Conservation (phyloP, 2,888 invertebrate species). For the Tromatobia lineatoria region DNA sequence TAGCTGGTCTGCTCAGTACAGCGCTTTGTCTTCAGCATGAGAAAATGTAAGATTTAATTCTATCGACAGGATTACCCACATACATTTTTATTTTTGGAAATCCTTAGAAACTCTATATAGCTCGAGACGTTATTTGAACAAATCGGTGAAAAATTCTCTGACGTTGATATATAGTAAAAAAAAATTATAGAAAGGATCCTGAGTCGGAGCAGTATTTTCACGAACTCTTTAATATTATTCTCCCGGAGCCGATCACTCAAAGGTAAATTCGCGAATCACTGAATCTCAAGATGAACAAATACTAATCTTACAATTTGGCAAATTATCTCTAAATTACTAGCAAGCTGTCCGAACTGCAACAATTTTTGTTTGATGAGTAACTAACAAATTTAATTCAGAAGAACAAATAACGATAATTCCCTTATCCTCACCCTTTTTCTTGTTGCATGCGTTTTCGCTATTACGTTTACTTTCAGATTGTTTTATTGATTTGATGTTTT, state of each 20-base stretch:
- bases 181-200: slow-evolving; percentile 80
- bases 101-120: background rate
- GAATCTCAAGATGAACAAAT: slow-evolving; percentile 25
- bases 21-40: slow-evolving; percentile 92
- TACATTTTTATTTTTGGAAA: background rate
- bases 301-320: slow-evolving; percentile 20
- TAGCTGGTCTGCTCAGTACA: slow-evolving; percentile 90
- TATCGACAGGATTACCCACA: background rate
- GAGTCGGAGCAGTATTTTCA: slow-evolving; percentile 81
- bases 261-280: slow-evolving; percentile 49
- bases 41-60: slow-evolving; percentile 89
- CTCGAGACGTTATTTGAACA: slow-evolving; percentile 24
- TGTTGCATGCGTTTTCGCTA: slow-evolving; percentile 42
- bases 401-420: background rate
- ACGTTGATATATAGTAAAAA: slow-evolving; percentile 18
- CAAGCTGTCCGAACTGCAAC: background rate
- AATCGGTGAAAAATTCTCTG: slow-evolving; percentile 48
- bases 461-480: slow-evolving; percentile 46
- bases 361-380: background rate
- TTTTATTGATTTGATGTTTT: slow-evolving; percentile 53
- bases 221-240: slow-evolving; percentile 80
- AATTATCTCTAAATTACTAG: slow-evolving; percentile 7
- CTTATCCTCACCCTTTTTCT: background rate
- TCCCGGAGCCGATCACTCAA: slow-evolving; percentile 49
- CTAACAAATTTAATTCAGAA: slow-evolving; percentile 23